phyloP scores from a whole-genome alignment of 2,797 vertebrate species.

The Pachyuromys duprasi region DNA sequence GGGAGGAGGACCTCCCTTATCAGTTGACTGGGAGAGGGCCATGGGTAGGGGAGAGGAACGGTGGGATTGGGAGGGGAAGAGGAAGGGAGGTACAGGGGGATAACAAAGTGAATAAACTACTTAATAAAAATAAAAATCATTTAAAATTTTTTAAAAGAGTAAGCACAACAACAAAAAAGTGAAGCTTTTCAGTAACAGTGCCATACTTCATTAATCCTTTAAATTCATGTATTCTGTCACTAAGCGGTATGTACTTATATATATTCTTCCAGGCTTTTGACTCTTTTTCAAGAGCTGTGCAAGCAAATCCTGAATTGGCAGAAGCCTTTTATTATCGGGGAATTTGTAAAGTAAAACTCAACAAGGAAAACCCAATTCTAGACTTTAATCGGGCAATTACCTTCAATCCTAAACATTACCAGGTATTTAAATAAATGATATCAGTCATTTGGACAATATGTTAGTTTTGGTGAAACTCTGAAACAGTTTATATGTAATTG shows the following conservation, averaged over 20 bases:
- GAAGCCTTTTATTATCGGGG: constrained; percentile 90
- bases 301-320: constrained; percentile 83
- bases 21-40: no score
- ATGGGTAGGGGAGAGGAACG: no score
- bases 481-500: background rate
- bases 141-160: no score
- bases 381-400: constrained; percentile 89
- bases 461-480: constrained; percentile 45
- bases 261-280: constrained; percentile 85
- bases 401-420: constrained; percentile 88
- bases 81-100: no score
- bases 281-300: constrained; percentile 87
- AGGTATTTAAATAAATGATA: constrained; percentile 84
- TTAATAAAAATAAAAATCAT: no score
- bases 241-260: constrained; percentile 34
- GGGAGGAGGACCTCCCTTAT: no score
- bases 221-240: constrained; percentile 18
- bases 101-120: no score
- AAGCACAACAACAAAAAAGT: background rate
- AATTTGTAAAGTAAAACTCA: constrained; percentile 87
- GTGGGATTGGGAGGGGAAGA: no score
- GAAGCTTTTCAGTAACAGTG: constrained; percentile 41
- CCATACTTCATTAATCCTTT: constrained; percentile 26
- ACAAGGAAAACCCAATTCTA: constrained; percentile 82
- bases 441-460: constrained; percentile 39